These are phyloP conservation scores for Patella vulgata DNA, from an alignment of 1,140 invertebrate species.

Conservation along the genomic window DNA sequence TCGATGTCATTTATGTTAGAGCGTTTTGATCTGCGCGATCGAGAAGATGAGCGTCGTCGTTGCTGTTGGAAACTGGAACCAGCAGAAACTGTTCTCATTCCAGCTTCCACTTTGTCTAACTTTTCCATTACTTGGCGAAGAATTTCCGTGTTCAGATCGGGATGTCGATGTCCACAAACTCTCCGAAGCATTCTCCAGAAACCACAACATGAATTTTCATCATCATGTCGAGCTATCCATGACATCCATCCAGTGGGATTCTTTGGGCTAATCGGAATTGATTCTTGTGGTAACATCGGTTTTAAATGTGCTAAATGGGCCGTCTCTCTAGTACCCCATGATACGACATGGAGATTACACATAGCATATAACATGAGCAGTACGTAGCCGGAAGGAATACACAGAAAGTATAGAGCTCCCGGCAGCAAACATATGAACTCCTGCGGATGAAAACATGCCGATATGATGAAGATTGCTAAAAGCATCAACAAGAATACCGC, in stretches of 20 bases:
- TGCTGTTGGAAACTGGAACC: conserved; percentile 19
- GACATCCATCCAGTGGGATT: conserved; percentile 21
- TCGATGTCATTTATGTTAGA: conserved; percentile 32
- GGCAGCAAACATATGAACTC: conserved; percentile 98
- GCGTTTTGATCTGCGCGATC: conserved; percentile 35
- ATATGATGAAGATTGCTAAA: conserved; percentile 90
- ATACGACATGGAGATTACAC: conserved; percentile 97
- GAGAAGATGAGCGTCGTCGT: conserved; percentile 30
- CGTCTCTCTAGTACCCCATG: conserved; percentile 92
- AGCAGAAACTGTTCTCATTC: conserved; percentile 27
- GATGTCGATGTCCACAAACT: conserved; percentile 24
- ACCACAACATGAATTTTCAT: conserved; percentile 36
- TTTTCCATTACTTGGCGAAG: conserved; percentile 43
- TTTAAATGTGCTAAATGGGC: conserved; percentile 19
- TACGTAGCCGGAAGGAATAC: conserved; percentile 98
- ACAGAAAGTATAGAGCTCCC: conserved; percentile 93
- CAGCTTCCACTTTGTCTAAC: conserved; percentile 43
- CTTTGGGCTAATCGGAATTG: background rate
- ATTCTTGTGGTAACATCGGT: conserved; percentile 53
- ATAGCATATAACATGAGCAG: conserved; percentile 97
- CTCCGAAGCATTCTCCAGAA: conserved; percentile 26
- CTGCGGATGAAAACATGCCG: conserved; percentile 96
- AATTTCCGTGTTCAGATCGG: conserved; percentile 40
- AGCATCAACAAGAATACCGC: conserved; percentile 91
- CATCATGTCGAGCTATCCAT: conserved; percentile 39